Evolutionary conservation across 2,888 invertebrate genomes (phyloP).

Genomic region (Hyles lineata): DNA sequence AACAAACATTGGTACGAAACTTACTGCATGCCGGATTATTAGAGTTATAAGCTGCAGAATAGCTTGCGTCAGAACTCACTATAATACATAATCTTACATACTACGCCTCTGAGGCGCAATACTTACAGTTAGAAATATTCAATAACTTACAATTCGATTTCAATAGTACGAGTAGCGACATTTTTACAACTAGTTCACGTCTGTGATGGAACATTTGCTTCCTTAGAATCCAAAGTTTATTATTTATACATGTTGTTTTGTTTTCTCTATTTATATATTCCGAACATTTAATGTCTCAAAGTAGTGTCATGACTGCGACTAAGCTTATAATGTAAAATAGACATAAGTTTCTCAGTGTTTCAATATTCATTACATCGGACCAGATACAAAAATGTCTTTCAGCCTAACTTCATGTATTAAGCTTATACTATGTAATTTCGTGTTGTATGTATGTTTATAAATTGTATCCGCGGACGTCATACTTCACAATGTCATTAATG

Average conservation of each 20-base stretch:
- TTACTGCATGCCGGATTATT: conserved; percentile 76
- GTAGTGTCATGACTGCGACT: conserved; percentile 19
- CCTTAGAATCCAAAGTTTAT: conserved; percentile 15
- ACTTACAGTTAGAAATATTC: conserved; percentile 44
- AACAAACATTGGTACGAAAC: conserved; percentile 75
- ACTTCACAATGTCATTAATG: conserved; percentile 46
- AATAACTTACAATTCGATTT: conserved; percentile 14
- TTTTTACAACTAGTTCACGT: conserved; percentile 26
- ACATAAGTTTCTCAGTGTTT: conserved; percentile 25
- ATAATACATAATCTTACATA: conserved; percentile 47
- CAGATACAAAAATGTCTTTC: conserved; percentile 17
- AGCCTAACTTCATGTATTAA: conserved; percentile 29
- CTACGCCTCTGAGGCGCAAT: conserved; percentile 53
- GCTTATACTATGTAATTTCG: conserved; percentile 48
- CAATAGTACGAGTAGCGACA: conserved; percentile 27
- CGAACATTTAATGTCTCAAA: conserved; percentile 16
- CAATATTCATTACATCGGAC: conserved; percentile 16
- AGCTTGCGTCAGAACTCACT: conserved; percentile 66
- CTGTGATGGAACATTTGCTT: conserved; percentile 28
- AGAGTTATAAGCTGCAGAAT: conserved; percentile 70
- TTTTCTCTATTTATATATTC: conserved; percentile 21
- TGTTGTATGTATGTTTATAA: conserved; percentile 55
- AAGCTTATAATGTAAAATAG: conserved; percentile 25
- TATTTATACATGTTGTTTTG: conserved; percentile 12
- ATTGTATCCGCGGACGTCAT: conserved; percentile 52